Evolutionary conservation across 92 coral and sea anemone genomes (phyloP).

Genomic region (Epizoanthus ramosus): DNA sequence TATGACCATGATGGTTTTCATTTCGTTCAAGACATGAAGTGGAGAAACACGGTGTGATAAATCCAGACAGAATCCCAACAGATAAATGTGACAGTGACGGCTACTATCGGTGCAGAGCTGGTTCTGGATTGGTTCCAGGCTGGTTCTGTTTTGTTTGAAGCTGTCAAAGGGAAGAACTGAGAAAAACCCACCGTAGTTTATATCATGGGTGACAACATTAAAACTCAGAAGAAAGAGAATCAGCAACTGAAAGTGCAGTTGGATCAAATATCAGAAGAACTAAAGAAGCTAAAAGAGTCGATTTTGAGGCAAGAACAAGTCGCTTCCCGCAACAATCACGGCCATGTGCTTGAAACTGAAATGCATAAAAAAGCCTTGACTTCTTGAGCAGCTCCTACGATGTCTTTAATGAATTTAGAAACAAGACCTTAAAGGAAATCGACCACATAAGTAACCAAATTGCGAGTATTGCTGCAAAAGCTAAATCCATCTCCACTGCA

Average conservation of each 20-base stretch:
- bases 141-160: too few relatives aligned
- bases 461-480: neutral
- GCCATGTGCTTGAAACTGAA: neutral
- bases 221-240: too few relatives aligned
- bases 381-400: neutral
- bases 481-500: neutral
- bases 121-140: slow-evolving; percentile 45
- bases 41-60: slow-evolving; percentile 25
- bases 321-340: neutral
- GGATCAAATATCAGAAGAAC: neutral
- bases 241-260: neutral
- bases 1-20: slow-evolving; percentile 10
- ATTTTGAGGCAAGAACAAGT: neutral
- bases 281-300: neutral
- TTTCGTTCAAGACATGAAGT: slow-evolving; percentile 34
- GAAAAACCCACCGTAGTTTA: too few relatives aligned
- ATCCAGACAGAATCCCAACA: slow-evolving; percentile 30
- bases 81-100: slow-evolving; percentile 35
- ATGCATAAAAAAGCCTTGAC: neutral
- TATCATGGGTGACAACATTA: too few relatives aligned
- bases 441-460: neutral
- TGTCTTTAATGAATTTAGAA: neutral
- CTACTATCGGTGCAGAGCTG: slow-evolving; percentile 46
- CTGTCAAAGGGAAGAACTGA: too few relatives aligned
- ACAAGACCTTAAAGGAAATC: neutral